Conservation (phyloP, 2,888 invertebrate species). For the Apotomis capreana region DNA sequence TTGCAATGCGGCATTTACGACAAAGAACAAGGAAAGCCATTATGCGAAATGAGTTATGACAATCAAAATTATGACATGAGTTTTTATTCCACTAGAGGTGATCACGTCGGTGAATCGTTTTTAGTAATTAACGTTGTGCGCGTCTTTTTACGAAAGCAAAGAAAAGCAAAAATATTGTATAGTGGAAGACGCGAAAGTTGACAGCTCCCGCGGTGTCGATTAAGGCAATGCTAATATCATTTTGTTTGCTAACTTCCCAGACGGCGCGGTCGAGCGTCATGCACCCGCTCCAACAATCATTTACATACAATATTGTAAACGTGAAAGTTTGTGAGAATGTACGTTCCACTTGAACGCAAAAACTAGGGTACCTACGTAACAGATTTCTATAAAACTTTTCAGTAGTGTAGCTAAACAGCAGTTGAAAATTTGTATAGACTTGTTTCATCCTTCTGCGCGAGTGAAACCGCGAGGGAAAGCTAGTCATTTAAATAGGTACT, state of each 20-base stretch:
- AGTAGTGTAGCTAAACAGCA: background rate
- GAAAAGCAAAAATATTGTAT: slow-evolving; percentile 66
- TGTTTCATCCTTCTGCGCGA: too few species aligned
- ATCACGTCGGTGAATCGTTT: too few species aligned
- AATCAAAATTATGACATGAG: too few species aligned
- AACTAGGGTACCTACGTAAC: background rate
- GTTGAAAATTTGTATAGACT: background rate
- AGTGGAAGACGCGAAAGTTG: slow-evolving; percentile 50
- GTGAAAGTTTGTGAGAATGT: too few species aligned
- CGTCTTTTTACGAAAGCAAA: background rate
- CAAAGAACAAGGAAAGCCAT: too few species aligned
- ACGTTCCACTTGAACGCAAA: too few species aligned
- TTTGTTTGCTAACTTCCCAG: slow-evolving; percentile 73
- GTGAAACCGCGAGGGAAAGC: too few species aligned
- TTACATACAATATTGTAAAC: background rate
- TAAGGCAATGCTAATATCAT: slow-evolving; percentile 76
- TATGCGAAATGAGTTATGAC: too few species aligned
- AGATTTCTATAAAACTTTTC: background rate
- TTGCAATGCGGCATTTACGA: too few species aligned
- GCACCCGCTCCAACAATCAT: slow-evolving; percentile 5
- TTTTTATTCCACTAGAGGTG: too few species aligned
- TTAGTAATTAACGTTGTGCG: too few species aligned
- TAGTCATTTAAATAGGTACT: too few species aligned
- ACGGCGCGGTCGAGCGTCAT: slow-evolving; percentile 46
- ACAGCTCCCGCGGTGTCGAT: slow-evolving; percentile 73